phyloP scores from a whole-genome alignment of 2,888 invertebrate genomes.

The Fragum fragum region DNA sequence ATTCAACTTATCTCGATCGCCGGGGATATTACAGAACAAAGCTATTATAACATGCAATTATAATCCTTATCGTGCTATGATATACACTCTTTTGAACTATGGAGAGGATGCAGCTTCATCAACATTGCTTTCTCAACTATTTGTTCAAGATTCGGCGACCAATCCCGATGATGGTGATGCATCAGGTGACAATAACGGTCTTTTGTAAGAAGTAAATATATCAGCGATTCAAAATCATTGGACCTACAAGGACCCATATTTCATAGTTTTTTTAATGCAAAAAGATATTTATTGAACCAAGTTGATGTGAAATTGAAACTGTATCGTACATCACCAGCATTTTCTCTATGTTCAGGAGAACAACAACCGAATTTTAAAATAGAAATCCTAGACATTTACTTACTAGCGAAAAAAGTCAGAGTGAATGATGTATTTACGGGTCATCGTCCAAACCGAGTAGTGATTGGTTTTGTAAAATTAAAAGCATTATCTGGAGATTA shows the following conservation, averaged over 20 bases:
- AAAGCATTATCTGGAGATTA: too few relatives aligned
- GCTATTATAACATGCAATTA: conserved; percentile 47
- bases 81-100: conserved; percentile 37
- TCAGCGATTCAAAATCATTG: conserved; percentile 36
- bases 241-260: conserved; percentile 57
- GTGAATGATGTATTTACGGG: conserved; percentile 57
- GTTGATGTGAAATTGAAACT: conserved; percentile 59
- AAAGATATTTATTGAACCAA: conserved; percentile 56
- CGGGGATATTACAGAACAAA: conserved; percentile 38
- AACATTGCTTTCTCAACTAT: conserved; percentile 21
- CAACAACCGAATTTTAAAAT: conserved; percentile 47
- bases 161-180: conserved; percentile 36
- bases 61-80: conserved; percentile 52
- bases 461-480: conserved; percentile 53
- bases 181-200: conserved; percentile 40
- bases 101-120: conserved; percentile 38
- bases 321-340: conserved; percentile 58
- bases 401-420: conserved; percentile 49
- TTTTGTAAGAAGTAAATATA: conserved; percentile 28
- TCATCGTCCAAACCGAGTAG: conserved; percentile 40
- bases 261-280: conserved; percentile 46
- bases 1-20: too few relatives aligned
- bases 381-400: too few relatives aligned
- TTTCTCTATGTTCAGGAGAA: conserved; percentile 58
- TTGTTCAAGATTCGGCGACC: conserved; percentile 40